A percentile compares a stretch with the other conserved stretches of the same genome.
phyloP scores from a whole-genome alignment of 1,140 invertebrate genomes.

The Phortica variegata region DNA sequence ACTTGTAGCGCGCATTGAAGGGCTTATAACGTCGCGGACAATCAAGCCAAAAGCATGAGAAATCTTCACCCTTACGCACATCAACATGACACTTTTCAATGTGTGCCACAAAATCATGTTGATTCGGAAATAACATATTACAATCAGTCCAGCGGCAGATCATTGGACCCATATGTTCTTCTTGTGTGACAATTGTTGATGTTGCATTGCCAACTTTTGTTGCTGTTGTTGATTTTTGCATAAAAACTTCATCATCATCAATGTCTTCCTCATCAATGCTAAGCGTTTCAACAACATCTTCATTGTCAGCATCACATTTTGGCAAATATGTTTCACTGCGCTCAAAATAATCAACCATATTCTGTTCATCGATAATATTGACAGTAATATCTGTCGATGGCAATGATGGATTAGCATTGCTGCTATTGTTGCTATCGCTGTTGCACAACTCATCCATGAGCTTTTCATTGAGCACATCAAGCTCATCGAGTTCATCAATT shows the following conservation, averaged over 20 bases:
- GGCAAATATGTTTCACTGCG: background rate
- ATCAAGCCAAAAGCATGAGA: slow-evolving; percentile 87
- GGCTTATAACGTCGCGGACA: slow-evolving; percentile 82
- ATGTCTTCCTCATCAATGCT: slow-evolving; percentile 9
- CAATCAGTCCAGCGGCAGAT: slow-evolving; percentile 85
- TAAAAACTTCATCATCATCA: slow-evolving; percentile 13
- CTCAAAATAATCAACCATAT: background rate
- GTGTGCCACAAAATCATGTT: slow-evolving; percentile 81
- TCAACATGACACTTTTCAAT: slow-evolving; percentile 92
- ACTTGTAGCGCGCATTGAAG: slow-evolving; percentile 95
- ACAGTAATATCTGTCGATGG: too few species aligned
- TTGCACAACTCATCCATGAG: slow-evolving; percentile 24
- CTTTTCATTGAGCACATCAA: slow-evolving; percentile 35
- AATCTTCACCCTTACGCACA: slow-evolving; percentile 80
- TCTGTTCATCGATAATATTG: too few species aligned
- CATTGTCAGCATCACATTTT: slow-evolving; percentile 4
- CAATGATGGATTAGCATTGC: too few species aligned
- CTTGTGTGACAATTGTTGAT: too few species aligned
- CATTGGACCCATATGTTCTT: slow-evolving; percentile 32
- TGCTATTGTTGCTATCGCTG: slow-evolving; percentile 14
- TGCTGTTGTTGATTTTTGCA: background rate
- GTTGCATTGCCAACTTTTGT: slow-evolving; percentile 7
- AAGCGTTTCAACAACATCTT: background rate
- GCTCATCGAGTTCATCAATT: slow-evolving; percentile 47
- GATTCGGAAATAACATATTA: slow-evolving; percentile 73